Percentiles rank a stretch among this genome's conserved stretches.
Evolutionary conservation across 2,113 vertebrate genomes (phyloP).

Genomic region (Willisornis vidua): DNA sequence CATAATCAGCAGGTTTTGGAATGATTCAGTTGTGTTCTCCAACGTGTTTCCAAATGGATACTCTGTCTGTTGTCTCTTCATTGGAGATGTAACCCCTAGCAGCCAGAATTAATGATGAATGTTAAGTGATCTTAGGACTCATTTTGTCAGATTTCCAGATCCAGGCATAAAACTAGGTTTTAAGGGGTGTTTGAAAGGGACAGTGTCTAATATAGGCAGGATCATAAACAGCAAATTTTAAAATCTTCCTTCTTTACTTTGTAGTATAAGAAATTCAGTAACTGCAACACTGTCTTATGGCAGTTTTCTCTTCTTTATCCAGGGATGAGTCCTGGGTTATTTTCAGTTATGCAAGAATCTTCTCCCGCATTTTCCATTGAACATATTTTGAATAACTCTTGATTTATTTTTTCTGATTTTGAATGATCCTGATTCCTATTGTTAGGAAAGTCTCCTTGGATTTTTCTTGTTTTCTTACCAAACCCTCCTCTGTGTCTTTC

Average conservation of each 20-base stretch:
- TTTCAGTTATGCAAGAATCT: neutral
- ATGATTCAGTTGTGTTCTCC: neutral
- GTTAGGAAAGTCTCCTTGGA: neutral
- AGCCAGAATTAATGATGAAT: neutral
- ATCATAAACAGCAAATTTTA: neutral
- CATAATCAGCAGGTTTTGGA: neutral
- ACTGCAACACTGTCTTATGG: neutral
- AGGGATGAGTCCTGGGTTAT: neutral
- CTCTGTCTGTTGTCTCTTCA: neutral
- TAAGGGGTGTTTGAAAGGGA: neutral
- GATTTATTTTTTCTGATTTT: neutral
- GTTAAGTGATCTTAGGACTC: neutral
- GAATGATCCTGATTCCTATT: neutral
- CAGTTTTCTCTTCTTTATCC: neutral
- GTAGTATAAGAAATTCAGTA: neutral
- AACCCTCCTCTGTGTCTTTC: neutral
- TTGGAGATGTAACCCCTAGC: neutral
- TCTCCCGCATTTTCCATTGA: neutral
- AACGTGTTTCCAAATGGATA: fast-evolving
- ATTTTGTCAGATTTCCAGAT: neutral
- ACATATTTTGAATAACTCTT: neutral
- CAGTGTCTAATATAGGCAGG: neutral
- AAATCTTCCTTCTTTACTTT: too few relatives aligned
- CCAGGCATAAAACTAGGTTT: neutral
- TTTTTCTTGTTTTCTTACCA: neutral